Conservation (phyloP, 2,888 invertebrate species). For the Deroplatys truncata region DNA sequence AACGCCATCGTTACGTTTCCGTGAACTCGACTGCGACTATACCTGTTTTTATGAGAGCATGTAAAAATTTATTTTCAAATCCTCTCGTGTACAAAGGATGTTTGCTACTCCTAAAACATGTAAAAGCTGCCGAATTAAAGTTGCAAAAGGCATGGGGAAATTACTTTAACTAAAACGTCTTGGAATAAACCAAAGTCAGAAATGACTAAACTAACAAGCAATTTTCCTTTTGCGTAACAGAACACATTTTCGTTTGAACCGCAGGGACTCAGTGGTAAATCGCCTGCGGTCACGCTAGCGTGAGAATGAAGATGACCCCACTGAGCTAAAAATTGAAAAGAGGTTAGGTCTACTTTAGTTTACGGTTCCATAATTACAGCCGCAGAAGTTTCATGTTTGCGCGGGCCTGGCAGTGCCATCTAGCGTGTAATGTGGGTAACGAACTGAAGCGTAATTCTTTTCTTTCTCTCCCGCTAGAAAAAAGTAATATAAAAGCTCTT, state of each 20-base stretch:
- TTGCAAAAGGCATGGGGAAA: background rate
- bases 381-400: background rate
- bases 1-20: no score
- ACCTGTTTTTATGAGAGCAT: background rate
- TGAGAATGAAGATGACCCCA: background rate
- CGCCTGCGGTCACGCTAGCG: background rate
- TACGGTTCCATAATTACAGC: background rate
- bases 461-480: background rate
- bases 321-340: background rate
- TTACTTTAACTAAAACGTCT: background rate
- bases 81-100: background rate
- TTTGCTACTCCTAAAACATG: no score
- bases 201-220: background rate
- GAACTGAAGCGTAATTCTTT: background rate
- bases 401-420: background rate
- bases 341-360: background rate
- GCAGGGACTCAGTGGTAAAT: background rate
- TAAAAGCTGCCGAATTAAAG: background rate
- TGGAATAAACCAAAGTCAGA: background rate
- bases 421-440: background rate
- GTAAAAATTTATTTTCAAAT: background rate
- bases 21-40: no score
- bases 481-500: background rate
- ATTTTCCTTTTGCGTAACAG: background rate
- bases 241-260: background rate